A percentile compares a stretch with the other conserved stretches of the same genome.
phyloP scores from a whole-genome alignment of 2,797 vertebrate species.

The Aplochiton taeniatus region DNA sequence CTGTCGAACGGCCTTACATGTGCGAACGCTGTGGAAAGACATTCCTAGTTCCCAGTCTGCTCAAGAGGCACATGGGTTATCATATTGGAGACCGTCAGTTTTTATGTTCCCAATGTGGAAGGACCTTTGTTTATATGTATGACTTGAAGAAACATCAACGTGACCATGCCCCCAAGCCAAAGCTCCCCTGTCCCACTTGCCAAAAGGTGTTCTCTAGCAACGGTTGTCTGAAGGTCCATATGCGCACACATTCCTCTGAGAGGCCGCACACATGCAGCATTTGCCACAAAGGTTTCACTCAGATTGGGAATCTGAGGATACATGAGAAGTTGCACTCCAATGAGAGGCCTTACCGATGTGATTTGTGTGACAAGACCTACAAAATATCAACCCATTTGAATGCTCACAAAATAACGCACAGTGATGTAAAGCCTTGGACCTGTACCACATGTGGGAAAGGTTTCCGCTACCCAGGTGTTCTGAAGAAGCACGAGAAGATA shows the following conservation, averaged over 20 bases:
- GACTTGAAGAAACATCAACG: slow-evolving; percentile 74
- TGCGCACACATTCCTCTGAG: slow-evolving; percentile 71
- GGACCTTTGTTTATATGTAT: slow-evolving; percentile 72
- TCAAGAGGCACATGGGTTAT: slow-evolving; percentile 76
- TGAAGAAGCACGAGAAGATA: slow-evolving; percentile 70
- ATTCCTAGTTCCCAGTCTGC: slow-evolving; percentile 70
- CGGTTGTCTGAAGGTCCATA: slow-evolving; percentile 70
- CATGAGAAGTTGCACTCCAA: slow-evolving; percentile 73
- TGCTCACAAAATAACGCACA: slow-evolving; percentile 72
- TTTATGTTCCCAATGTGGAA: slow-evolving; percentile 74
- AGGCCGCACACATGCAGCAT: slow-evolving; percentile 68
- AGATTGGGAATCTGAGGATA: slow-evolving; percentile 70
- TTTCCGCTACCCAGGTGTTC: slow-evolving; percentile 64
- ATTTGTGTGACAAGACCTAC: slow-evolving; percentile 74
- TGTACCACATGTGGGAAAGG: slow-evolving; percentile 70
- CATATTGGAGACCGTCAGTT: slow-evolving; percentile 72
- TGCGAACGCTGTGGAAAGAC: slow-evolving; percentile 76
- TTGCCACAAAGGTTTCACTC: slow-evolving; percentile 72
- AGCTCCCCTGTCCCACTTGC: slow-evolving; percentile 69
- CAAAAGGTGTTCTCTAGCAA: slow-evolving; percentile 76
- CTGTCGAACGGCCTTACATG: slow-evolving; percentile 76
- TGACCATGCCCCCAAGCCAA: slow-evolving; percentile 69
- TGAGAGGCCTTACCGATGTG: slow-evolving; percentile 70
- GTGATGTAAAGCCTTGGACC: slow-evolving; percentile 69
- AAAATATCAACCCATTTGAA: slow-evolving; percentile 71